Base-by-base conservation (phyloP, 2,113 vertebrate genomes). In the Neoarius graeffei region DNA sequence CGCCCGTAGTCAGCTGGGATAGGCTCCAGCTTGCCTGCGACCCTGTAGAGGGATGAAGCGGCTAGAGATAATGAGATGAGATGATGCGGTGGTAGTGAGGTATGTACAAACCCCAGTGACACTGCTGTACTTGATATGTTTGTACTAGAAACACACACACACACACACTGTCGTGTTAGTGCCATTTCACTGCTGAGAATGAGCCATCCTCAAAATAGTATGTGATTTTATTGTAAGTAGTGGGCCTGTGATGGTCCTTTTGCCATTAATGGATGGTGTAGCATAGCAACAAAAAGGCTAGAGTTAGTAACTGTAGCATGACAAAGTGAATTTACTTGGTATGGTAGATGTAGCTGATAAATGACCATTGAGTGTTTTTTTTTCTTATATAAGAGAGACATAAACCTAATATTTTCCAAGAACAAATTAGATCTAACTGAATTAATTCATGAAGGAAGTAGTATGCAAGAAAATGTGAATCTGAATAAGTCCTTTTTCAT, bases 241-340 rank as follows among this genome's bases (percentile, higher is more conserved):
- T 57, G 52, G 15, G 27, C 7, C 35, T 59, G 10, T 30, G 54
- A 27, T 81, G 79, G 15, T 57, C 3, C 17, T 56, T 81, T 48
- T 81, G 17, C 56, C 54, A 81, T 81, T 59, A 81, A 56, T 57
- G 25, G 48, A 52, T 7, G 15, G 54, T 81, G 77, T 81, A 81
- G 52, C 77, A 81, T 81, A 35, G 77, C 77, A 81, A 59, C 77
- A 81, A n/a, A 57, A 57, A 15, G 54, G n/a, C n/a, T 81, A 57
- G 15, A 60, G n/a, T 81, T 57, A 81, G 80, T 42, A 42, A 42
- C 30, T 42, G 57, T 5, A 81, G n/a, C 13, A 27, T 20, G 15
- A 56, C 50, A 79, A 54, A 27, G 52, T 56, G 50, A 56, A 23
- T 52, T 56, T 42, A 42, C 35, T 42, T 42, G 35, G 6, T 77